Conservation (phyloP, 2,113 vertebrate species). For the Origma solitaria region DNA sequence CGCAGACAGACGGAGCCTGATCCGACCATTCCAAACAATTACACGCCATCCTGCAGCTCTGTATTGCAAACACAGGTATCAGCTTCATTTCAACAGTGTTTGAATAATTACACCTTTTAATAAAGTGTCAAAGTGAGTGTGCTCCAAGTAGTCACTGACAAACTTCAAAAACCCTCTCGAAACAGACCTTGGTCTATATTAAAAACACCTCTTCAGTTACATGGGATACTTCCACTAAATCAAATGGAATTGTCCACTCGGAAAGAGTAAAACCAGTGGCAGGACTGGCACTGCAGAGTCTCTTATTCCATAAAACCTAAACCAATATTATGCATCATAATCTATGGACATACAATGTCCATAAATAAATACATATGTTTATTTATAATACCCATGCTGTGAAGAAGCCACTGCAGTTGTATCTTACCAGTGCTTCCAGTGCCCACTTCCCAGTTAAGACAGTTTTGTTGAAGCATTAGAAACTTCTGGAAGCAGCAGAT, state of each 20-base stretch:
- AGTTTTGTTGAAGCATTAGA: not conserved
- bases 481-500: not conserved
- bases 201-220: not conserved
- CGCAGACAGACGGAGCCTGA: not conserved
- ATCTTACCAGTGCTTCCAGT: not conserved
- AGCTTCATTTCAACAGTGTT: not conserved
- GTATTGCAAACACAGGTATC: not conserved
- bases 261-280: not conserved
- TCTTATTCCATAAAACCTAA: not conserved
- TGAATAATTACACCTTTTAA: not conserved
- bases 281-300: not conserved
- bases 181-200: not conserved
- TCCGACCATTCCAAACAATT: not conserved
- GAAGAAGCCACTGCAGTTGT: not conserved
- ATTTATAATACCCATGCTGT: not conserved
- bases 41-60: not conserved
- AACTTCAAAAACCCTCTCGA: not conserved
- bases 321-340: accelerated
- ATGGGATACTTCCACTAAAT: not conserved
- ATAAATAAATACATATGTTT: not conserved
- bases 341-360: not conserved
- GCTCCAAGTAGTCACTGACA: not conserved
- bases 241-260: not conserved
- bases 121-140: not conserved
- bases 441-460: not conserved